Evolutionary conservation across 1,140 invertebrate species (phyloP), one percentile per base, ranked within the genome.

Genomic region (Zaprionus kolodkinae): DNA sequence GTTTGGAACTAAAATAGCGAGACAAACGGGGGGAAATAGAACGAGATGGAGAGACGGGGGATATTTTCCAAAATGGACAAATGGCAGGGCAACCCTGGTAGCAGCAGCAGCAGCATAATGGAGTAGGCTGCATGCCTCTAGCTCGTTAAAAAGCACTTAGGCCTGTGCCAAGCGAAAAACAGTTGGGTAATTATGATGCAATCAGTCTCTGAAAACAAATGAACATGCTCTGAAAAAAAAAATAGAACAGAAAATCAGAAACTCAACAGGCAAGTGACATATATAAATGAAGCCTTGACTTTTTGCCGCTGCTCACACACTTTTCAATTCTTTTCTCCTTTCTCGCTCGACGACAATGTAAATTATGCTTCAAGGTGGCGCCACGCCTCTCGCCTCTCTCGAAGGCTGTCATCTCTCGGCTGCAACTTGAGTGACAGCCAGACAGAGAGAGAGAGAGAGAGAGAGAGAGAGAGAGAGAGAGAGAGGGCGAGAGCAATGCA

Each of bases 131-230:
- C 40, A 45, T 45, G 2, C 13, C n/a, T 45, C 6, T 15, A 45
- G 83, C 83, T 87, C 83, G 83, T 87, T 87, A 87, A 87, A 88
- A 88, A 88, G 77, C 84, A 88, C 84, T 87, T 87, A 87, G 83
- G 80, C 61, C 15, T 11, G 45, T 13, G 40, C 13, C 3, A 54
- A 40, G 33, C 15, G 10, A 10, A 62, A 54, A 48, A 40, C 30
- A 59, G 15, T 68, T 35, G 68, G 72, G 84, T 87, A 88, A 87
- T 87, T 87, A 87, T 88, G 83, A 87, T 88, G 83, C 83, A 88
- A 87, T 88, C 84, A 88, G 79, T 71, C 35, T 71, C 35, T 52
- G 63, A 68, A 72, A 76, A 72, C 64, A 72, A 67, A 78, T 76
- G 73, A 78, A 72, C 63, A 76, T 43, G 59, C 52, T 25, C 63